These are phyloP conservation scores for Sigmodon hispidus DNA, from an alignment of 2,113 vertebrate species.

Conservation along the genomic window DNA sequence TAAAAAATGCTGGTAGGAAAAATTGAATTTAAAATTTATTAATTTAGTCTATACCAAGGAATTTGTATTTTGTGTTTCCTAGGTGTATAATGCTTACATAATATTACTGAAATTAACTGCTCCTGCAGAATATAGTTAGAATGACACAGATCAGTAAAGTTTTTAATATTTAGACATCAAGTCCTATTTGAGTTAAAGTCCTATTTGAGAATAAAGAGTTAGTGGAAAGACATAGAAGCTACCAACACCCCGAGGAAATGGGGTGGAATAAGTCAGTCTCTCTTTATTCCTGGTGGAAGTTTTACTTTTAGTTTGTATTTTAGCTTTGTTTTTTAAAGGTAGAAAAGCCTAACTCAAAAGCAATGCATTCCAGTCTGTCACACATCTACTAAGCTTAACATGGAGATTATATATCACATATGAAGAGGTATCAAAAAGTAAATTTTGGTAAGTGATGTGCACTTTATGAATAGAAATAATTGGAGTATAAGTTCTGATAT, in stretches of 20 bases:
- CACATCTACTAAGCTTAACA: background rate
- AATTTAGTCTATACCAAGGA: background rate
- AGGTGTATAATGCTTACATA: background rate
- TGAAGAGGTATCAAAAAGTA: background rate
- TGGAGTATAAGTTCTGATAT: background rate
- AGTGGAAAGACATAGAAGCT: background rate
- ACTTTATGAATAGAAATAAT: background rate
- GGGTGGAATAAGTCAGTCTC: too few species aligned
- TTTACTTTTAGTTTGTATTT: background rate
- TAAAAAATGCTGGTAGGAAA: background rate
- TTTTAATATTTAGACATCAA: background rate
- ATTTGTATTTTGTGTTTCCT: background rate
- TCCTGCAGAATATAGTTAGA: background rate
- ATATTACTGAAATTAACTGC: background rate
- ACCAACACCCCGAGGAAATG: background rate
- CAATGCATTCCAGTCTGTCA: background rate
- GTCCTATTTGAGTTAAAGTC: background rate
- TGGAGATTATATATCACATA: background rate
- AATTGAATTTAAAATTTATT: conserved; percentile 29
- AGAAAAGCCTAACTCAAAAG: conserved; percentile 1
- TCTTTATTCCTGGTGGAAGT: background rate
- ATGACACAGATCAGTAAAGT: conserved; percentile 20
- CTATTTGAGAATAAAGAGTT: background rate
- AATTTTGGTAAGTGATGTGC: background rate
- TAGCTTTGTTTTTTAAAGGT: background rate